These are phyloP conservation scores for Brachyalestes nurse DNA, from an alignment of 2,797 vertebrate genomes.

Conservation along the genomic window DNA sequence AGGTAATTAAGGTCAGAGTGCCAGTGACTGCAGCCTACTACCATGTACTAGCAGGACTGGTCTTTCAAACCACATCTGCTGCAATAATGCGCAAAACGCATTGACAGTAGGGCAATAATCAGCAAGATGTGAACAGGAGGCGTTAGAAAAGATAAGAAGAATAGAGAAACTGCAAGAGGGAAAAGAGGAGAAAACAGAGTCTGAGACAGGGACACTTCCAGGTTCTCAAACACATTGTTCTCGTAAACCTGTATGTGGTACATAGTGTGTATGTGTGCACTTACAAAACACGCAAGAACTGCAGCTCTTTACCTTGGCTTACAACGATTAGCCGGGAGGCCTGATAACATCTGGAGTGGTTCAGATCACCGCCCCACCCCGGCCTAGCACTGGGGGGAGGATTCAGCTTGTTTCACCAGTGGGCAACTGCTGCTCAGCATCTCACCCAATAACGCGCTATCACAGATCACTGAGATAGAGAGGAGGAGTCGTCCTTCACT, in stretches of 20 bases:
- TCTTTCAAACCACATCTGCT: background rate
- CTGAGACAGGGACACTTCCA: conserved; percentile 16
- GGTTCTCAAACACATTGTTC: conserved; percentile 45
- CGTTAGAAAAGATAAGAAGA: background rate
- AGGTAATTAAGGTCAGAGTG: background rate
- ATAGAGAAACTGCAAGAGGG: background rate
- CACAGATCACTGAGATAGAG: background rate
- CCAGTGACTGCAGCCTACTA: background rate
- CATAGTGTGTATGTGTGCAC: conserved; percentile 10
- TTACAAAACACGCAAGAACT: conserved; percentile 46
- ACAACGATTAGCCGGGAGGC: conserved; percentile 46
- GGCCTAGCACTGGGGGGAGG: conserved; percentile 4
- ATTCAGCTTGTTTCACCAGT: conserved; percentile 36
- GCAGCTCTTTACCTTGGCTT: conserved; percentile 51
- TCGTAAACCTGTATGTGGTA: conserved; percentile 45
- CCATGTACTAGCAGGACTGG: background rate
- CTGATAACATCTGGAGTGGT: conserved; percentile 60
- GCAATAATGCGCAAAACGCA: background rate
- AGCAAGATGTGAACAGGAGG: background rate
- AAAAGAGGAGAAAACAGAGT: background rate
- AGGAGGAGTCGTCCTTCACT: background rate
- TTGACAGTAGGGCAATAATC: background rate
- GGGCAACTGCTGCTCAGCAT: conserved; percentile 14
- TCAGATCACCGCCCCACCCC: conserved; percentile 39
- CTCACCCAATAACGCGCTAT: background rate